phyloP scores from a whole-genome alignment of 2,113 vertebrate species.

The Mus pahari region DNA sequence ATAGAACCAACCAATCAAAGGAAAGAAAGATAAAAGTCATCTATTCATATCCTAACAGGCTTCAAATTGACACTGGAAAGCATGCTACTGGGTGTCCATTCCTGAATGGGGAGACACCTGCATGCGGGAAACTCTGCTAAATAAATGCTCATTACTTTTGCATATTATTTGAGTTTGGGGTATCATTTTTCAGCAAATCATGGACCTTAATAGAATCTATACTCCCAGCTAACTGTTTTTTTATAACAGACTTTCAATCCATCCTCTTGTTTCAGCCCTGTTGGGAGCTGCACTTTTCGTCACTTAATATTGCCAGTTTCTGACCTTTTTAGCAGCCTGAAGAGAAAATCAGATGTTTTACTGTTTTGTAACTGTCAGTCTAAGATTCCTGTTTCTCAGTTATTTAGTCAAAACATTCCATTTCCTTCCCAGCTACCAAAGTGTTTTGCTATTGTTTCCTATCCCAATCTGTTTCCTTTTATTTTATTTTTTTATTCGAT shows the following conservation, averaged over 20 bases:
- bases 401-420: constrained; percentile 58
- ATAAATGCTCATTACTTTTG: too few species aligned
- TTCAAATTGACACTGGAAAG: too few species aligned
- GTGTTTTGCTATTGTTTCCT: constrained; percentile 54
- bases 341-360: constrained; percentile 38
- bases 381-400: constrained; percentile 37
- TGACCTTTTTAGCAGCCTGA: constrained; percentile 1
- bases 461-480: constrained; percentile 1
- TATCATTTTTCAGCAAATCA: too few species aligned
- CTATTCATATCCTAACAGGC: too few species aligned
- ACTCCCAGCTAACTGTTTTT: background rate
- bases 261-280: background rate
- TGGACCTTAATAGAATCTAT: too few species aligned
- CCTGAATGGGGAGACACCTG: too few species aligned
- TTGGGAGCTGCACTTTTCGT: background rate
- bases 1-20: too few species aligned
- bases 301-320: background rate
- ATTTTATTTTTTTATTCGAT: background rate
- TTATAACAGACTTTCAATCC: background rate
- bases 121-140: too few species aligned
- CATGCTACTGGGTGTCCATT: too few species aligned
- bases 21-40: too few species aligned
- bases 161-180: too few species aligned
- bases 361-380: constrained; percentile 35
- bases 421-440: constrained; percentile 48